Evolutionary conservation across 92 coral and sea anemone genomes (phyloP), one percentile per base, ranked within the genome.

Genomic region (Blastomussa wellsi): DNA sequence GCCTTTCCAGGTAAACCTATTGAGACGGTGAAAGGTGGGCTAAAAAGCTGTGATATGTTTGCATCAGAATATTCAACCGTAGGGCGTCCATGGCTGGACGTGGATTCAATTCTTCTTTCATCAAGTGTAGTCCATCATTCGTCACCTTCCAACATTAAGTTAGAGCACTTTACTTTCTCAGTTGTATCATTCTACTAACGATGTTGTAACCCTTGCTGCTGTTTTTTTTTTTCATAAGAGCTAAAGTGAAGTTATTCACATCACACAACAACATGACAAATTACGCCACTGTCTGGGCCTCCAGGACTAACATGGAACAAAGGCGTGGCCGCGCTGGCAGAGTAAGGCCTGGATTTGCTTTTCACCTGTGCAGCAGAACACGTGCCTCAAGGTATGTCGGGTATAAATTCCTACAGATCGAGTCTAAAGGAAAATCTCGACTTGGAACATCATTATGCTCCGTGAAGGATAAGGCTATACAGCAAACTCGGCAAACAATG

Each of bases 251-350:
- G 78, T 87, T 97, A 57, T 97, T 97, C 48, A 97, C 99, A 3
- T 94, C 99, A 10, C 99, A 97, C 83, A 97, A 97, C 86, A 97
- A 97, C 95, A 97, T 97, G 99, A 97, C 99, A 47, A 97, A 97
- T 88, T 97, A 97, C 38, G 99, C 99, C 52, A 97, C 99, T 15
- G 98, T 97, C 51, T 97, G 99, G 99, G 99, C 99, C 1, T 94
- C 99, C 12, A 92, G 90, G 28, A 97, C 99, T 15, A 97, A 97
- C 93, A 97, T 97, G 98, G 99, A 97, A 74, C 99, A 97, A 77
- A 83, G 99, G 41, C 95, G 95, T 31, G 99, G 99, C 20, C 98
- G 99, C 0, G 99, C 99, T 0, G 99, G 99, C 57, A 97, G 99
- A 13, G 99, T 97, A 5, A 84, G 97, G 59, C 98, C 99, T 26